A percentile compares a stretch with the other conserved stretches of the same genome.
These are phyloP conservation scores for Caenorhabditis angaria DNA, from an alignment of 2,888 invertebrate species.

Conservation along the genomic window DNA sequence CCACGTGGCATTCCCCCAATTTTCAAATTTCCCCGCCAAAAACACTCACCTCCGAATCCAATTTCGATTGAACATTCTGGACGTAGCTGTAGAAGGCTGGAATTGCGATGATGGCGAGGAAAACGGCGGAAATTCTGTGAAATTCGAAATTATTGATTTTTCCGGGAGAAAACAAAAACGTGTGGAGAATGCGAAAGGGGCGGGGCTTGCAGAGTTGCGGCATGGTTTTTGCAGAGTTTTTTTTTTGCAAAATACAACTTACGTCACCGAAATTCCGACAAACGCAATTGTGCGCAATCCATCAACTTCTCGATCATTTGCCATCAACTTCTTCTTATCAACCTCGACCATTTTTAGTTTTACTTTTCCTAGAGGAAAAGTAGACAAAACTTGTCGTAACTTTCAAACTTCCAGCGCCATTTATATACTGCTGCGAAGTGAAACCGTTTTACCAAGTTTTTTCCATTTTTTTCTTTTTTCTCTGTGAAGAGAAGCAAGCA, in stretches of 20 bases:
- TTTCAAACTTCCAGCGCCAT: no score
- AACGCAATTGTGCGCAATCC: slow-evolving; percentile 39
- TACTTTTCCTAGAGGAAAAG: no score
- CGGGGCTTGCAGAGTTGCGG: not conserved
- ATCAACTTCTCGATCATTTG: slow-evolving; percentile 17
- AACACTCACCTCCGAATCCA: slow-evolving; percentile 20
- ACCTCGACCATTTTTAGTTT: not conserved
- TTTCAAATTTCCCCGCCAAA: no score
- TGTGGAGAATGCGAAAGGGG: not conserved
- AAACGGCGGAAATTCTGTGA: slow-evolving; percentile 11
- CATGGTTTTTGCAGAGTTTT: not conserved
- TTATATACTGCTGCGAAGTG: not conserved
- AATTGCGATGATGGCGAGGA: slow-evolving; percentile 36
- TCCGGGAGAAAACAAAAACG: not conserved
- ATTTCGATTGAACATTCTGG: slow-evolving; percentile 37
- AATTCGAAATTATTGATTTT: not conserved
- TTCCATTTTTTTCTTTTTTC: not conserved
- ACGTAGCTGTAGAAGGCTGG: slow-evolving; percentile 44
- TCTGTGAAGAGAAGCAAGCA: not conserved
- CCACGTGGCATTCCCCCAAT: no score
- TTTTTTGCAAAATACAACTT: slow-evolving; percentile 11
- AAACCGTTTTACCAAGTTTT: slow-evolving; percentile 5
- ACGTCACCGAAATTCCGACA: slow-evolving; percentile 44
- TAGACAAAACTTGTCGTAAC: no score
- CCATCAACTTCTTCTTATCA: not conserved